Conservation (phyloP, 2,888 invertebrate species). For the Catocala fraxini region DNA sequence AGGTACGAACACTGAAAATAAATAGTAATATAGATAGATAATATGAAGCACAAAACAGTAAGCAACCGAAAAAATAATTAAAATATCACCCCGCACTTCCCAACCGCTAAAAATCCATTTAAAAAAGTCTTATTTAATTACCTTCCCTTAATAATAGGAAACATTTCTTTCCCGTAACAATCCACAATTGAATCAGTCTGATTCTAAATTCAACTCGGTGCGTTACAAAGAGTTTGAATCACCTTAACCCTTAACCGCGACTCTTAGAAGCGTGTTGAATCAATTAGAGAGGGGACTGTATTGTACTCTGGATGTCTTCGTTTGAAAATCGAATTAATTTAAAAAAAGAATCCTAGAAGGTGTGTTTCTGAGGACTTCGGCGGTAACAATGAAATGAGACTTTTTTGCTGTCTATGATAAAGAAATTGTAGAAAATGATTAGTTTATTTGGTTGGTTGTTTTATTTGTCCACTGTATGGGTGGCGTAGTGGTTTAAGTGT, state of each 20-base stretch:
- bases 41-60: background rate
- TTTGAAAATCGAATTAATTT: constrained; percentile 56
- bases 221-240: constrained; percentile 59
- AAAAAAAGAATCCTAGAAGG: constrained; percentile 21
- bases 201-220: constrained; percentile 62
- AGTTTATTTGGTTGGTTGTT: too few species aligned
- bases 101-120: background rate
- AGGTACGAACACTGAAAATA: too few species aligned
- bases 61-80: background rate
- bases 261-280: constrained; percentile 72
- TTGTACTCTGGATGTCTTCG: constrained; percentile 59
- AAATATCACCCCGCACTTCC: background rate
- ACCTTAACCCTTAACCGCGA: constrained; percentile 64
- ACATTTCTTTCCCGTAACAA: constrained; percentile 34
- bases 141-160: constrained; percentile 14
- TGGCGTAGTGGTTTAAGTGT: too few species aligned
- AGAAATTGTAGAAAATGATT: too few species aligned
- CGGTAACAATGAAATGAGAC: too few species aligned
- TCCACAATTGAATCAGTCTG: constrained; percentile 56
- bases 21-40: too few species aligned
- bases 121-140: constrained; percentile 28
- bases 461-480: too few species aligned
- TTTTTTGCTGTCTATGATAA: too few species aligned
- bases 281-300: constrained; percentile 66
- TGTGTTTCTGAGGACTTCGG: background rate